Evolutionary conservation across 2,888 invertebrate species (phyloP), one percentile per base, ranked within the genome.

Genomic region (Cylindroiulus punctatus): DNA sequence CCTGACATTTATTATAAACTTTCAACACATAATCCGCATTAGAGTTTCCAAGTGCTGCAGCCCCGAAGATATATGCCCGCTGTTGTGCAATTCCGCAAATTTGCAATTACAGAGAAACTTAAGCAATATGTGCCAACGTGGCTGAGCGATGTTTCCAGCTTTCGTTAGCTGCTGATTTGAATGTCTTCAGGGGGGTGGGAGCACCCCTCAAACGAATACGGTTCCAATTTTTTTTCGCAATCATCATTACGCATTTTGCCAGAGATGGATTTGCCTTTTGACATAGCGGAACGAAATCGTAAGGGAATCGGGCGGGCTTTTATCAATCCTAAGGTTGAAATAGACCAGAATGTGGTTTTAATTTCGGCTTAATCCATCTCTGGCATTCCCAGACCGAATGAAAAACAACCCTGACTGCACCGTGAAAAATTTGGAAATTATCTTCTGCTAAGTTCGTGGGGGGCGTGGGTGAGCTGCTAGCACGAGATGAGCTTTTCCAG

Each of bases 391-490:
- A n/a, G 65, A 0, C 26, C n/a, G 7, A 52, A 52, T 52, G 65
- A 22, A 65, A 65, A 65, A 65, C 65, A 26, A 65, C 10, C 65
- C 7, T 1, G 52, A n/a, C 19, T 52, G n/a, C 52, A 65, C 10
- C 65, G 10, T 65, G 65, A 65, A 65, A 65, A 65, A 65, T 65
- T 26, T 0, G n/a, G 12, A 65, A 65, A 65, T 65, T 65, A 65
- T 65, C 65, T 26, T 26, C n/a, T n/a, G n/a, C n/a, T 52, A 52
- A 52, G 10, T 52, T 52, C 19, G n/a, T 52, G 52, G 52, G 36
- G n/a, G 52, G 52, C 52, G 52, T 52, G 52, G 7, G n/a, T 12
- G 12, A n/a, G 26, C 26, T 65, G 26, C 65, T 65, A 26, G 10
- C 26, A 10, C 65, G 26, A 65, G 65, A 65, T 65, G 65, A 65